Percentiles rank a stretch among this genome's conserved stretches.
phyloP scores from a whole-genome alignment of 2,113 vertebrate species.

The Lasiurus cinereus region DNA sequence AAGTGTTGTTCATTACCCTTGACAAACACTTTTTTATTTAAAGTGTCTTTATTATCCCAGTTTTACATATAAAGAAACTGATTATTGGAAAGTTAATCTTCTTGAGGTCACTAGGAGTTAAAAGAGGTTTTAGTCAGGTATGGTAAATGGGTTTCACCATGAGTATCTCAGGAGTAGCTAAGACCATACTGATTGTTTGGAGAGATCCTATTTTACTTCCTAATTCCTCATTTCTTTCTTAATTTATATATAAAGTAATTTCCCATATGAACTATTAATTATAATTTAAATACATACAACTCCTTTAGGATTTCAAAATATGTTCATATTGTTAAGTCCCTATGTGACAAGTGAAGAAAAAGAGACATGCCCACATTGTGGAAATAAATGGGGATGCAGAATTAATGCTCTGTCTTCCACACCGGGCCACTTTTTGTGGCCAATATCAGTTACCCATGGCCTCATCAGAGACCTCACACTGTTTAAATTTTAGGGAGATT shows the following conservation, averaged over 20 bases:
- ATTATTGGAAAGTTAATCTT: not conserved
- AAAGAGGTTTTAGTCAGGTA: not conserved
- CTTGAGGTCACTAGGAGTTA: not conserved
- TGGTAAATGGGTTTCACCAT: not conserved
- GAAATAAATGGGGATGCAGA: not conserved
- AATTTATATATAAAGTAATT: not conserved
- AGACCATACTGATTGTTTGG: not conserved
- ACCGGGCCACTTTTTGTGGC: not conserved
- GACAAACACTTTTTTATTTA: not conserved
- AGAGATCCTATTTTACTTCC: not conserved
- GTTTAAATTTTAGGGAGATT: not conserved
- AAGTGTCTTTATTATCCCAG: not conserved
- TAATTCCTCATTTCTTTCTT: not conserved
- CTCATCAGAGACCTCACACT: not conserved
- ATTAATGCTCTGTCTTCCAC: not conserved
- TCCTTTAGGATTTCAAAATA: not conserved
- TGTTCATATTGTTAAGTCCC: not conserved
- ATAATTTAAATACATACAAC: not conserved
- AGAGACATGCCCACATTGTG: not conserved
- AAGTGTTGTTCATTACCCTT: not conserved
- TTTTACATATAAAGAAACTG: not conserved
- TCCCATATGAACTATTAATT: not conserved
- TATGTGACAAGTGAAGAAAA: not conserved
- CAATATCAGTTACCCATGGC: not conserved
- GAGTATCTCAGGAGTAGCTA: not conserved